Percentiles rank a stretch among this genome's conserved stretches.
Evolutionary conservation across 2,888 invertebrate genomes (phyloP).

Genomic region (Lithosia quadra): DNA sequence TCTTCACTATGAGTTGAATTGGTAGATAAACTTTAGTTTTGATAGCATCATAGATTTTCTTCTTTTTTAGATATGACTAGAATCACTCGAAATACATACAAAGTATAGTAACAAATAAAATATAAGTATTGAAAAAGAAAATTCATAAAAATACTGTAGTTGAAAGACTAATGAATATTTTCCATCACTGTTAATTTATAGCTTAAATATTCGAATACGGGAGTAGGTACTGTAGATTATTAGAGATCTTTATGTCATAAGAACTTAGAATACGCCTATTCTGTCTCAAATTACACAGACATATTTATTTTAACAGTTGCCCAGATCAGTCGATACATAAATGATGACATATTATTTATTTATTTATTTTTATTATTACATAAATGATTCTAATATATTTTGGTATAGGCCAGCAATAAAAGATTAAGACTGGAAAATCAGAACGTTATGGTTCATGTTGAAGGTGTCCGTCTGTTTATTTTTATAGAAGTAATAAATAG

Average conservation of each 20-base stretch:
- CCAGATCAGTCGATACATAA: background rate
- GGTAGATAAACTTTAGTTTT: too few species aligned
- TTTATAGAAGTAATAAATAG: background rate
- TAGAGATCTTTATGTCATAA: too few species aligned
- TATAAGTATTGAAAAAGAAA: background rate
- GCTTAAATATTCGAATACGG: too few species aligned
- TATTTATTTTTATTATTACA: too few species aligned
- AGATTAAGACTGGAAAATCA: background rate
- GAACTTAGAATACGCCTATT: too few species aligned
- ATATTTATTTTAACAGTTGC: background rate
- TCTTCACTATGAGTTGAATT: too few species aligned
- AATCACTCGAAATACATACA: background rate
- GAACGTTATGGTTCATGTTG: background rate
- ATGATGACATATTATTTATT: too few species aligned
- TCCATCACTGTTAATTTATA: too few species aligned
- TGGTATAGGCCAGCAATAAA: too few species aligned
- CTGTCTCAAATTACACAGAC: background rate
- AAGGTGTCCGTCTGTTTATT: background rate
- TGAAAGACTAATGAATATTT: background rate
- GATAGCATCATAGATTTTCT: background rate
- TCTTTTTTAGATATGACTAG: background rate
- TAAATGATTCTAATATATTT: too few species aligned
- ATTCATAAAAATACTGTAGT: background rate
- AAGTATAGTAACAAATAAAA: background rate
- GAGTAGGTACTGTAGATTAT: too few species aligned